Percentiles rank a stretch among this genome's conserved stretches.
phyloP scores from a whole-genome alignment of 2,113 vertebrate genomes.

The Myanophis thanlyinensis region DNA sequence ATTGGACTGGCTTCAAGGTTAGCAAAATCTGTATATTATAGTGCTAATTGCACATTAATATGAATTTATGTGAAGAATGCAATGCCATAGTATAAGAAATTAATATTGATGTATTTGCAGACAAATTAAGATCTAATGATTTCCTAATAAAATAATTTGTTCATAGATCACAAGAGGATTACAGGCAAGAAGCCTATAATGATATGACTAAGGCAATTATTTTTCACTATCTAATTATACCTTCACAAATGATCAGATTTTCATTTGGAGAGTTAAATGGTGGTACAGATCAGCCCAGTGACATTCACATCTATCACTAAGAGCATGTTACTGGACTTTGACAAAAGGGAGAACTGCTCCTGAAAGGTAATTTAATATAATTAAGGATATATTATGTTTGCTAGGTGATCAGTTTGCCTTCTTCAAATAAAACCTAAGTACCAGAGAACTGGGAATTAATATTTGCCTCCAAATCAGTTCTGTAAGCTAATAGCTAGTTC shows the following conservation, averaged over 20 bases:
- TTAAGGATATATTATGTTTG: conserved; percentile 65
- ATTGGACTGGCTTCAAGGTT: conserved; percentile 36
- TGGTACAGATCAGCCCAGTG: conserved; percentile 49
- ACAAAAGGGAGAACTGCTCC: conserved; percentile 56
- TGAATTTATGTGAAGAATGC: conserved; percentile 56
- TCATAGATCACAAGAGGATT: conserved; percentile 71
- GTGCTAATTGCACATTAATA: conserved; percentile 47
- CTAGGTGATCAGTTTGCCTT: conserved; percentile 39
- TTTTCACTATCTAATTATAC: conserved; percentile 74
- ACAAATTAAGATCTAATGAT: conserved; percentile 75
- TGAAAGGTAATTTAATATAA: conserved; percentile 59
- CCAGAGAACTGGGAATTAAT: conserved; percentile 35
- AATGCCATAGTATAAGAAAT: conserved; percentile 65
- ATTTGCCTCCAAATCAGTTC: conserved; percentile 39
- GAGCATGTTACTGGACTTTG: conserved; percentile 55
- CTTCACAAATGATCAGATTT: conserved; percentile 57
- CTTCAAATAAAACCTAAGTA: conserved; percentile 47
- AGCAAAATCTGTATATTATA: conserved; percentile 31
- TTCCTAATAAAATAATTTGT: conserved; percentile 80
- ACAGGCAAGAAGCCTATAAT: conserved; percentile 61
- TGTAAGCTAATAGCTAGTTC: conserved; percentile 48
- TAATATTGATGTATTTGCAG: conserved; percentile 70
- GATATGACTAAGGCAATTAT: conserved; percentile 71
- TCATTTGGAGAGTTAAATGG: conserved; percentile 50
- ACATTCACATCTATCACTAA: conserved; percentile 51